Base-by-base conservation (phyloP, 2,113 vertebrate species). In the Callionymus lyra region DNA sequence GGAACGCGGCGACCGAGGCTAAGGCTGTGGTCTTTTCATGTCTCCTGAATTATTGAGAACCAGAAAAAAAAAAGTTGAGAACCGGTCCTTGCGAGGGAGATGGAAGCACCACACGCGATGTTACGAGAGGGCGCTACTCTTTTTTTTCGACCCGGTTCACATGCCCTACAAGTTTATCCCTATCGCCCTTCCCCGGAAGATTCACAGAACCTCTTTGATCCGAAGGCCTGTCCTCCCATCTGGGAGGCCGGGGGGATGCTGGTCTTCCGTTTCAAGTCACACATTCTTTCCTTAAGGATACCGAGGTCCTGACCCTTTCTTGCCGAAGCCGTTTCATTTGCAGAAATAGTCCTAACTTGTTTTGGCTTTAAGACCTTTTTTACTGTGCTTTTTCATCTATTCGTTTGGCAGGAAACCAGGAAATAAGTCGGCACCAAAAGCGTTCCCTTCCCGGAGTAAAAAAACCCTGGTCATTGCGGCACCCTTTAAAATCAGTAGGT, bases 301-400 rank as follows among this genome's bases (percentile, higher is more conserved):
- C 48, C 31, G 53, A 68, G 65, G 68, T 76, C 68, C 56, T 9
- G 70, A 68, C 70, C 73, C 53, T 47, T 34, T 44, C 38, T 44
- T 56, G 51, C 61, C 53, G 2, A 53, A 58, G 65, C 71, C 76
- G n/a, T 68, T 74, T 69, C 57, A 65, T 69, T 64, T 61, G 60
- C 72, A 68, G 59, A 79, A 79, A 74, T 69, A 69, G 52, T 47
- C 59, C n/a, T n/a, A n/a, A n/a, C n/a, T n/a, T n/a, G n/a, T n/a
- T n/a, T n/a, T n/a, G n/a, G n/a, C n/a, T n/a, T n/a, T n/a, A n/a
- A n/a, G n/a, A n/a, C n/a, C n/a, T n/a, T n/a, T n/a, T n/a, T n/a
- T n/a, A n/a, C n/a, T n/a, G n/a, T n/a, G n/a, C n/a, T n/a, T n/a
- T n/a, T n/a, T n/a, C n/a, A n/a, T n/a, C n/a, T n/a, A n/a, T n/a